Evolutionary conservation across 2,888 invertebrate species (phyloP), one percentile per base, ranked within the genome.

Genomic region (Hydroisotoma schaefferi): DNA sequence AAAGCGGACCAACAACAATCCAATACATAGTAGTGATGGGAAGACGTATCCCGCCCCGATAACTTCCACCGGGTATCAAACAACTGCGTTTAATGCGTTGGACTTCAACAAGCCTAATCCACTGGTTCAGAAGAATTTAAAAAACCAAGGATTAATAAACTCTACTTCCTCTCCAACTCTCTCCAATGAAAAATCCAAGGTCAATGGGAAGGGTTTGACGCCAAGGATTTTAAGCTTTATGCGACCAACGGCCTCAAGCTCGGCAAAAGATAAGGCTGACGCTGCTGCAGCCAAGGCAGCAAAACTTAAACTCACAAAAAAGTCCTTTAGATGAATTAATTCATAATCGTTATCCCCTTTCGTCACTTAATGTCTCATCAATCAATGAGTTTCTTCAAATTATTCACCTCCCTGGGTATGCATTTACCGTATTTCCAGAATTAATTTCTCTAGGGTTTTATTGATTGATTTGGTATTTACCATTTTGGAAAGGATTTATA

Each of bases 211-310:
- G 55, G 63, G 61, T 8, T 65, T 67, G 26, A 66, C 68, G 37
- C 69, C 68, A 25, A 59, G 69, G 53, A 68, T 70, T n/a, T 80
- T 83, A 59, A 83, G 87, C 63, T 91, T 91, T 75, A 91, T 92
- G 91, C 83, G 90, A 73, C 91, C 91, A 1, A 92, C 92, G 0
- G 85, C 90, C 26, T 86, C 91, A 10, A 91, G 90, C 68, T 83
- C 85, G 28, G 89, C 89, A 53, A 87, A 90, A 76, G 84, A 82
- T 68, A 78, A 73, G 62, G 48, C 68, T 12, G 71, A 71, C n/a
- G 18, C 57, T 56, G 18, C 57, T 57, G 28, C 49, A 55, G 43
- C 49, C 51, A 20, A 15, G 15, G 33, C 33, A 33, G 40, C 40
- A 18, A 20, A 15, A 5, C 15, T 15, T 15, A 61, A 47, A 20